phyloP scores from a whole-genome alignment of 1,140 invertebrate genomes.

The Tenebrio molitor region DNA sequence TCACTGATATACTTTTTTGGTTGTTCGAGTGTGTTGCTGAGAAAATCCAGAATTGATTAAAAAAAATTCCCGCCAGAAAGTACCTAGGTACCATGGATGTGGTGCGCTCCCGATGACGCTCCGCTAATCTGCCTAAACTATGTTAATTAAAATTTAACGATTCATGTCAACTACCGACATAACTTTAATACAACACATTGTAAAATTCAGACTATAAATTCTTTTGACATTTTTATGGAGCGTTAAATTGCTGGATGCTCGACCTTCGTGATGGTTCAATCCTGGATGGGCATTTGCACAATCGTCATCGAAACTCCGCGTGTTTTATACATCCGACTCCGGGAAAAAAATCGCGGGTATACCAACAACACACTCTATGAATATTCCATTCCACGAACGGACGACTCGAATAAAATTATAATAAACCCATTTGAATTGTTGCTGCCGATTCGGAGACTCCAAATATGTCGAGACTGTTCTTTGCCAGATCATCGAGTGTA shows the following conservation, averaged over 20 bases:
- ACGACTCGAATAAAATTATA: conserved; percentile 20
- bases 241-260: conserved; percentile 35
- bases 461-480: no score
- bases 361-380: conserved; percentile 1
- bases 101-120: no score
- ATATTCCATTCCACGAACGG: conserved; percentile 25
- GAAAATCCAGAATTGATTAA: no score
- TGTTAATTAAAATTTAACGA: conserved; percentile 38
- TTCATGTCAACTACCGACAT: conserved; percentile 29
- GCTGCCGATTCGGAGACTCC: no score
- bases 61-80: no score
- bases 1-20: conserved; percentile 45
- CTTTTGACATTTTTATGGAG: conserved; percentile 43
- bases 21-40: conserved; percentile 14
- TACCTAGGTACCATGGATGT: no score
- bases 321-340: no score
- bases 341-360: not conserved
- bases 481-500: no score
- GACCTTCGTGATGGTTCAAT: conserved; percentile 23
- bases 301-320: not conserved
- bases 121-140: conserved; percentile 1
- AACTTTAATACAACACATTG: conserved; percentile 40
- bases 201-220: conserved; percentile 41
- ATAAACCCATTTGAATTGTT: conserved; percentile 26
- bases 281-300: conserved; percentile 13